Conservation (phyloP, 2,888 invertebrate genomes). For the Scrobipalpa costella region DNA sequence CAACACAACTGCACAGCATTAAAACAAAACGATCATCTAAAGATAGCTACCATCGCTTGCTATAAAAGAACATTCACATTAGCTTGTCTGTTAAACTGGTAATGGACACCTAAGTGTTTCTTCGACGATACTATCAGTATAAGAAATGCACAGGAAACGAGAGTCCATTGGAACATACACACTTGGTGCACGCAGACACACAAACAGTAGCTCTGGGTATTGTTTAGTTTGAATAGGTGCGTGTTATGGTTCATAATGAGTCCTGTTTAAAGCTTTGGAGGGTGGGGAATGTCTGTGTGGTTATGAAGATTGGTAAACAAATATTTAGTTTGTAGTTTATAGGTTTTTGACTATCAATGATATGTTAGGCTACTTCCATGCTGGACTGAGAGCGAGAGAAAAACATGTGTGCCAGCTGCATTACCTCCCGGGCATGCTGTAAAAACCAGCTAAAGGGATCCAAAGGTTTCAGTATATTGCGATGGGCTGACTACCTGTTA, state of each 20-base stretch:
- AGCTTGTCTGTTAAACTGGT: background rate
- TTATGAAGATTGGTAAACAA: background rate
- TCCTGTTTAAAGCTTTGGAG: background rate
- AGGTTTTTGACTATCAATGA: background rate
- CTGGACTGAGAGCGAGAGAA: too few species aligned
- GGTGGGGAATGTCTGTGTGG: background rate
- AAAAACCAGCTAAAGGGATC: too few species aligned
- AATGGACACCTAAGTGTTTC: background rate
- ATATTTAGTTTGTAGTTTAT: background rate
- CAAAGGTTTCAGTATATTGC: too few species aligned
- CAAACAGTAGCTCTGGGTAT: conserved; percentile 7
- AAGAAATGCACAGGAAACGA: conserved; percentile 10
- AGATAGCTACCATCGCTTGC: background rate
- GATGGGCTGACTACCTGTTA: too few species aligned
- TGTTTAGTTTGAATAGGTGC: conserved; percentile 10
- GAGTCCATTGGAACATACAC: background rate
- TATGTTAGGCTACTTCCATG: too few species aligned
- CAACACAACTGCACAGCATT: background rate
- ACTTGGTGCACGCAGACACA: background rate
- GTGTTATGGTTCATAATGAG: conserved; percentile 7
- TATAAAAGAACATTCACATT: background rate
- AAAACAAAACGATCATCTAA: background rate
- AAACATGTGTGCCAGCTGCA: too few species aligned
- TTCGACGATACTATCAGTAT: background rate
- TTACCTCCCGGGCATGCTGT: too few species aligned